Evolutionary conservation across 1,140 invertebrate species (phyloP), one percentile per base, ranked within the genome.

Genomic region (Papilio glaucus): DNA sequence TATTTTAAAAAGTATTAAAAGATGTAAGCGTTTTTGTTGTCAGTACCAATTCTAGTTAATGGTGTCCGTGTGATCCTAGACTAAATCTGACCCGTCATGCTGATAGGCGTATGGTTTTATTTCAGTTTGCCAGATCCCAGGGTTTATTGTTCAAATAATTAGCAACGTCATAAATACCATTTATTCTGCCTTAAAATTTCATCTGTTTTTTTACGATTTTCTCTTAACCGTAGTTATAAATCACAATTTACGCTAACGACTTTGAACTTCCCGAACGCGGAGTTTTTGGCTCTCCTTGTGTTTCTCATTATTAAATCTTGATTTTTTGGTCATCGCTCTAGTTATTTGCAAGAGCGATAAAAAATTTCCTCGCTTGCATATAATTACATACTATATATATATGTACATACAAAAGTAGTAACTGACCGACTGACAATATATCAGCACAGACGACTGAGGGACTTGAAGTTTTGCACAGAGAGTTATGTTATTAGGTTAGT

Each of bases 151-250:
- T 49, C 5, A 18, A 49, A 49, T 49, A n/a, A n/a, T n/a, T 49
- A 18, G 42, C 42, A 53, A 53, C 5, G 8, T 21, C 15, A 53
- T 24, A 53, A 49, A 53, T 1, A 53, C 7, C 9, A 53, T 53
- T 53, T 45, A 45, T 45, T 53, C 18, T 4, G 45, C 45, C 21
- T 53, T 53, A 53, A 53, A 21, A 53, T 24, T 7, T 45, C n/a
- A 33, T 33, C 2, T 33, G 6, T 33, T 53, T 53, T 53, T 53
- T 53, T 24, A 53, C 21, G 2, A 21, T 21, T 53, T 24, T 53
- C 45, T 42, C 45, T 49, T 49, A 53, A 53, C 45, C 21, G 45
- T 53, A 53, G 45, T 21, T 21, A 53, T 53, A 53, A 53, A 53
- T 53, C 45, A 53, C 21, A 53, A 53, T 53, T 53, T 53, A 53